Base-by-base conservation (phyloP, 2,888 invertebrate genomes). In the Epinotia ramella region DNA sequence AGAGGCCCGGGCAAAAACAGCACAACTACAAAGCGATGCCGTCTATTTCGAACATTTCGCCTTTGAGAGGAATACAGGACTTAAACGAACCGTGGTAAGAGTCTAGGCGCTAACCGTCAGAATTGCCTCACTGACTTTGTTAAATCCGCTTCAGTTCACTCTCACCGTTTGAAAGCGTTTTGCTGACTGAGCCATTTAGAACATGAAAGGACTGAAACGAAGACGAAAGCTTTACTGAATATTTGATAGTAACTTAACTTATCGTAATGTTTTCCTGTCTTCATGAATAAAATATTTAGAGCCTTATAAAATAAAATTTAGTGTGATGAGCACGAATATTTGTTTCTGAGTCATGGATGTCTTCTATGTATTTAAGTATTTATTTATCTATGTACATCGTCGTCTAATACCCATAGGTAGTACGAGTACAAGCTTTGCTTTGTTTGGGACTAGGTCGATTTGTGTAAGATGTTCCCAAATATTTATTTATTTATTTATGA, bases 101-200 rank as follows among this genome's bases (percentile, higher is more conserved):
- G 59, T n/a, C 68, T 69, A 69, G 69, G 60, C 49, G 65, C 59
- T 46, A 59, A 59, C 62, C 68, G 69, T 46, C 63, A 46, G 73
- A 64, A 63, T 63, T 74, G 46, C 68, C 57, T 73, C 57, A 16
- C 63, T 57, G 68, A 57, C 57, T 69, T 74, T 69, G 53, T 74
- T 74, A 64, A 69, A 74, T 57, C 62, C 56, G 56, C 63, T 53
- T 68, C 73, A 68, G 57, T 44, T 63, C 46, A 44, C 62, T 63
- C 40, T 40, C 46, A 57, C 18, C 44, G 59, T 73, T 65, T 73
- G 28, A 63, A 64, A 46, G 44, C 64, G n/a, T 65, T 44, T 46
- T 18, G 65, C 59, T 44, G 28, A 65, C 65, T 57, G 13, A 46
- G 53, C 62, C 24, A 68, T 60, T 63, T 63, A 16, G 5, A 46